Base-by-base conservation (phyloP, 2,797 vertebrate species). In the Antennarius maculatus region DNA sequence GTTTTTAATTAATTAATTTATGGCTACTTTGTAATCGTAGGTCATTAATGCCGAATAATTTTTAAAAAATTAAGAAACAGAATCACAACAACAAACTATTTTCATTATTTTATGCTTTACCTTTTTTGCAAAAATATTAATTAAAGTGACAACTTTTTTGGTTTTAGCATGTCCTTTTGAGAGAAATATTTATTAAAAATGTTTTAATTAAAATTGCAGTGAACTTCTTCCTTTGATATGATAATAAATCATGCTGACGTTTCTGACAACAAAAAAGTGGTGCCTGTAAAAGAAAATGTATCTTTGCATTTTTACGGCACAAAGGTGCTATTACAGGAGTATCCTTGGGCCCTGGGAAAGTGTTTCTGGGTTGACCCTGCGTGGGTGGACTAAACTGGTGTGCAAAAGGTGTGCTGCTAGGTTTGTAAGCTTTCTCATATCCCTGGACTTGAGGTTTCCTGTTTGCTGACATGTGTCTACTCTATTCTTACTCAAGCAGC, bases 161-260 rank as follows among this genome's bases (percentile, higher is more conserved):
- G 74, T 76, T 86, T 83, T 61, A 62, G 74, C 42, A 61, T 43
- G 42, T 49, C 17, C 10, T 48, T 31, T 34, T 3, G 27, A 58
- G 58, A 76, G 51, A 69, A 8, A 76, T 54, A 83, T 61, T 64
- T 57, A 79, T 85, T 82, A 47, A 64, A 78, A 82, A 71, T 56
- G 5, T 60, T 64, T 86, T 85, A 83, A 91, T 92, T 88, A 85
- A 88, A 89, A 83, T 76, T 14, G 72, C 7, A 55, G 71, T 53
- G 69, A 74, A 82, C 51, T 55, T 67, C 69, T 62, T 60, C 48
- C 74, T 79, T 80, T 83, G 70, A 86, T 81, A 71, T 69, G 65
- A 4, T 56, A 83, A 66, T 89, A 85, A 88, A 90, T 89, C 81
- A 85, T 74, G 43, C 65, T 64, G 65, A 74, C 71, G 74, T 75